Evolutionary conservation across 2,888 invertebrate species (phyloP).

Genomic region (Leucozona laternaria): DNA sequence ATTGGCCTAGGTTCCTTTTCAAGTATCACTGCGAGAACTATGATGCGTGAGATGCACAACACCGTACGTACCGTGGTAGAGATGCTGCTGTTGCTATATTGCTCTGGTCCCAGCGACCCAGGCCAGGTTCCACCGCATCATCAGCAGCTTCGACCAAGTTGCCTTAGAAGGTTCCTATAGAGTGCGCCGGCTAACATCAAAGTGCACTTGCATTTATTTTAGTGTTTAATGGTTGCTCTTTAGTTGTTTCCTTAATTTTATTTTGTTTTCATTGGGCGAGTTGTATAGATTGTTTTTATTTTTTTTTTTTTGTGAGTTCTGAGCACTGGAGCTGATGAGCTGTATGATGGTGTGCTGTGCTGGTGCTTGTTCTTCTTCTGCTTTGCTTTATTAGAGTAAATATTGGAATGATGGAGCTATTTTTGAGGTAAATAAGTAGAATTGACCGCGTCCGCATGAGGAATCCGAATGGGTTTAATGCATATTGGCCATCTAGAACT

Average conservation of each 20-base stretch:
- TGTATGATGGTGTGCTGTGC: not conserved
- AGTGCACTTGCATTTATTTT: conserved; percentile 76
- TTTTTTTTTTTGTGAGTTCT: conserved; percentile 7
- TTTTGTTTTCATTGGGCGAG: conserved; percentile 56
- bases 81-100: conserved; percentile 7
- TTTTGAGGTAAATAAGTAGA: conserved; percentile 71
- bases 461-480: conserved; percentile 70
- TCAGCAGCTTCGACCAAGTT: not conserved
- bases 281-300: conserved; percentile 21
- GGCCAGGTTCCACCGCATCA: not conserved
- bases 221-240: conserved; percentile 76
- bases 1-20: conserved; percentile 60
- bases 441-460: conserved; percentile 41
- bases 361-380: conserved; percentile 18
- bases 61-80: too few species aligned
- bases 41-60: conserved; percentile 72
- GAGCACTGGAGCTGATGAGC: not conserved
- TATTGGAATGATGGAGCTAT: conserved; percentile 73
- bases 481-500: conserved; percentile 51
- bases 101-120: not conserved
- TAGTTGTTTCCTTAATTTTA: conserved; percentile 74
- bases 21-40: conserved; percentile 74
- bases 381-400: conserved; percentile 74
- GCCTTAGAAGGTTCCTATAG: conserved; percentile 24
- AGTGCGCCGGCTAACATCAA: conserved; percentile 71